Base-by-base conservation (phyloP, 1,140 invertebrate genomes). In the Papilio dardanus region DNA sequence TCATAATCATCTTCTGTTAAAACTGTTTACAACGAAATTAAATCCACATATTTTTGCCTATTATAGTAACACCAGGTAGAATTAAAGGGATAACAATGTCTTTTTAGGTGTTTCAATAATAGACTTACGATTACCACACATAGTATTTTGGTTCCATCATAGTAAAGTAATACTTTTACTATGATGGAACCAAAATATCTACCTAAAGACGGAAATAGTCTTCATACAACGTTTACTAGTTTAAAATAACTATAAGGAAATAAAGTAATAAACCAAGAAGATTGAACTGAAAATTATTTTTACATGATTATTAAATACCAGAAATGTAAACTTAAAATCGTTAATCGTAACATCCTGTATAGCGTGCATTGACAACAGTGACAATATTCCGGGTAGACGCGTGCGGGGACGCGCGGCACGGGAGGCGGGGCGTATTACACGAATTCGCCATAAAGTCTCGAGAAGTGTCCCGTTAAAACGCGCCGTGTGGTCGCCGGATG, bases 401-500 rank as follows among this genome's bases (percentile, higher is more conserved):
- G 77, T 74, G 30, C 68, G 33, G 50, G 76, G 77, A 74, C 76
- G 50, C 10, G 54, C 50, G 37, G 74, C n/a, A 19, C 75, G 77
- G 77, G 71, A 67, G 79, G 77, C 79, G 82, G 42, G 74, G 65
- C 77, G 82, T 85, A 88, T 87, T 79, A 82, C 80, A 66, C 81
- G 83, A 81, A 81, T 86, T 85, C 82, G 74, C 74, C 50, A 83
- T 83, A 86, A 79, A 79, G 58, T 42, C 74, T 54, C 65, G 80
- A 75, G 77, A 79, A 83, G 74, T 83, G 79, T 84, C 82, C 86
- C 80, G 80, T 81, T 76, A 80, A 79, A 75, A 50, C 71, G 71
- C 74, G 62, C 33, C 81, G 85, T 86, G 83, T 87, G 87, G 87
- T 76, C 86, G 83, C 87, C 82, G 87, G 86, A 88, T 76, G 78